Percentiles rank a stretch among this genome's conserved stretches.
Evolutionary conservation across 2,113 vertebrate genomes (phyloP).

Genomic region (Dicerorhinus sumatrensis): DNA sequence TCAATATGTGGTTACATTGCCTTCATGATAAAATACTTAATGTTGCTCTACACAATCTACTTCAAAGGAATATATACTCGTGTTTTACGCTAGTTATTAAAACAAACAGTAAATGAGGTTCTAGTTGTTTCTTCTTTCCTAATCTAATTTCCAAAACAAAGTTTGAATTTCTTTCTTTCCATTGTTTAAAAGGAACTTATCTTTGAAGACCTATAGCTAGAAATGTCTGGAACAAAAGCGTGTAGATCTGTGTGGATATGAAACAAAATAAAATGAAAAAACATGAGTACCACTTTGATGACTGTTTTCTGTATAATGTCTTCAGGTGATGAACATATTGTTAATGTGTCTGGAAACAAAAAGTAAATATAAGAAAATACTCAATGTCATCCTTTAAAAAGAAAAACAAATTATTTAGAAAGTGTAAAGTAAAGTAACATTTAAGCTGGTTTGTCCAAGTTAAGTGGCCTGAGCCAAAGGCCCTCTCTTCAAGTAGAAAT

Average conservation of each 20-base stretch:
- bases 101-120: slow-evolving; percentile 70
- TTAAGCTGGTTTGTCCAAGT: not conserved
- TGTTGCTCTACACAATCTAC: slow-evolving; percentile 28
- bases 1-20: slow-evolving; percentile 64
- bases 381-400: not conserved
- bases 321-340: not conserved
- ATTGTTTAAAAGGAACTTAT: slow-evolving; percentile 49
- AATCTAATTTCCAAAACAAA: slow-evolving; percentile 74
- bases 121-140: slow-evolving; percentile 66
- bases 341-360: not conserved
- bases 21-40: slow-evolving; percentile 66
- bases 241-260: not conserved
- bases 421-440: not conserved
- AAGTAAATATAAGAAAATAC: not conserved
- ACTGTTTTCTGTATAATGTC: not conserved
- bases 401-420: slow-evolving; percentile 26
- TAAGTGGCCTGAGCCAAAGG: not conserved
- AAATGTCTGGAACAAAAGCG: slow-evolving; percentile 48
- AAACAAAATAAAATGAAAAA: not conserved
- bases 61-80: slow-evolving; percentile 63
- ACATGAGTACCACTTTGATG: not conserved
- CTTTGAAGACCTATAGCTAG: not conserved
- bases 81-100: slow-evolving; percentile 65
- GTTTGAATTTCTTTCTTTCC: slow-evolving; percentile 59
- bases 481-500: not conserved